Base-by-base conservation (phyloP, 2,797 vertebrate genomes). In the Myripristis jacobus region DNA sequence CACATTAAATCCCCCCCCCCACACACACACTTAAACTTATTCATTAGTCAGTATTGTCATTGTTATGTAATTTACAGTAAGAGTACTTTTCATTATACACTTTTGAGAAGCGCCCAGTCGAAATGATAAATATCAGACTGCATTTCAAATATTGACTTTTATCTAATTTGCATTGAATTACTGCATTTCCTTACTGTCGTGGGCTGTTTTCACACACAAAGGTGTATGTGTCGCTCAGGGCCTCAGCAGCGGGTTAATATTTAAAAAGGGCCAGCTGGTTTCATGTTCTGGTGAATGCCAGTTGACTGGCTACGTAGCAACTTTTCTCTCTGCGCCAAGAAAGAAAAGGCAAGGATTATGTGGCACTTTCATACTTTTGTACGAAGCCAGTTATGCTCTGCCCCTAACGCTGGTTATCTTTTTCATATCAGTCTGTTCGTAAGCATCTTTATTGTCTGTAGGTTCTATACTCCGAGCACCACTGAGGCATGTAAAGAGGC, bases 241-340 rank as follows among this genome's bases (percentile, higher is more conserved):
- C 74, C 73, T 73, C 58, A 43, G 69, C 62, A 56, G 43, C 38
- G 76, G 81, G 92, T 95, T 94, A 95, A 95, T 95, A 94, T 94
- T 94, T 95, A 88, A 94, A 91, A 83, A 87, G n/a, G 90, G 79
- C 65, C 51, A 29, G 27, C 36, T 25, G 80, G 93, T 94, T 83
- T 94, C 92, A 79, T 88, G 92, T 94, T 94, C 90, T 47, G 60
- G 24, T 73, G 66, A 70, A 73, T 74, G 67, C 73, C 73, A 70
- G 70, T 72, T 67, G 74, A 85, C 78, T 86, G 68, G 68, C 88
- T 84, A 66, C 66, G 43, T 76, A 82, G 91, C 66, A 79, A 15
- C 66, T 68, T 71, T 58, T 78, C 68, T 55, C 46, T 65, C 6
- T 1, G 57, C 1, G n/a, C 29, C 22, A 15, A 54, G 66, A 74